Evolutionary conservation across 2,888 invertebrate genomes (phyloP).

Genomic region (Chaetogeoica ovagalla): DNA sequence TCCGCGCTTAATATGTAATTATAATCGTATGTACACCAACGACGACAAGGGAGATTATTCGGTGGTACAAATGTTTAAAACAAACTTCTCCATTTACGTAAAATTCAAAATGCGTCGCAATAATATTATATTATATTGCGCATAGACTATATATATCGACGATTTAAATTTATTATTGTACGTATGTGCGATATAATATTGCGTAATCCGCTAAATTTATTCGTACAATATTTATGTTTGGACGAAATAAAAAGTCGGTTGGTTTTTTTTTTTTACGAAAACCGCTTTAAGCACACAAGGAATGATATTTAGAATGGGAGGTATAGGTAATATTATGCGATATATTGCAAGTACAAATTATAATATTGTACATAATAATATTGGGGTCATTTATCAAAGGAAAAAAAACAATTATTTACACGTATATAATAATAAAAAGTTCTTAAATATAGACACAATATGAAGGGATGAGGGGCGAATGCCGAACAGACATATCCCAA

Average conservation of each 20-base stretch:
- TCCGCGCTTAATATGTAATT: background rate
- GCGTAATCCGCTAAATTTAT: background rate
- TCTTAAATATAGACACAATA: too few relatives aligned
- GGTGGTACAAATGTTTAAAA: background rate
- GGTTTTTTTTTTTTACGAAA: background rate
- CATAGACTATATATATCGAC: background rate
- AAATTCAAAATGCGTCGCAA: too few relatives aligned
- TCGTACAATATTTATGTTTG: background rate
- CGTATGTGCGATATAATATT: background rate
- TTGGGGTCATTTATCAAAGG: too few relatives aligned
- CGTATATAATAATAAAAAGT: too few relatives aligned
- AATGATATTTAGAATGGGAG: background rate
- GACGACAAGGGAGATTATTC: background rate
- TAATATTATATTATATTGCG: too few relatives aligned
- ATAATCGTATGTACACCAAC: background rate
- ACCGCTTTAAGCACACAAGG: constrained; percentile 15
- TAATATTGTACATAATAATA: too few relatives aligned
- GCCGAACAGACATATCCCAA: too few relatives aligned
- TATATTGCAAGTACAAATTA: background rate
- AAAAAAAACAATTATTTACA: constrained; percentile 32
- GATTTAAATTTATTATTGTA: background rate
- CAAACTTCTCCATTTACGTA: too few relatives aligned
- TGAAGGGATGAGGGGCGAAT: too few relatives aligned
- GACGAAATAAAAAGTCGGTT: background rate
- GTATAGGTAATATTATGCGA: background rate